Evolutionary conservation across 2,888 invertebrate species (phyloP).

Genomic region (Labia minor): DNA sequence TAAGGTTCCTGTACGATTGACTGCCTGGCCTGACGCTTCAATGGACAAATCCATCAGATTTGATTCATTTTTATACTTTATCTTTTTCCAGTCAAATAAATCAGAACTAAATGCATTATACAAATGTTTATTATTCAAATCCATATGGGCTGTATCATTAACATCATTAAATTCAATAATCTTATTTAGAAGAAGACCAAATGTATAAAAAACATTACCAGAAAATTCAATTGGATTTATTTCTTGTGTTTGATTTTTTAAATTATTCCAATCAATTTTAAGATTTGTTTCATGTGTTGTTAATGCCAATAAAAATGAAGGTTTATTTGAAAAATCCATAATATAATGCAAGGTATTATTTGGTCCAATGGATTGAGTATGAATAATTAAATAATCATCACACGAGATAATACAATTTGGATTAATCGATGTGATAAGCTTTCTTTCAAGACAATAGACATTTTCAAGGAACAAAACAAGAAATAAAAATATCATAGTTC

Average conservation of each 20-base stretch:
- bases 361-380: slow-evolving; percentile 45
- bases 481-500: not conserved
- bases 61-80: slow-evolving; percentile 34
- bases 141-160: slow-evolving; percentile 40
- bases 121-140: slow-evolving; percentile 29
- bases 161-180: slow-evolving; percentile 49
- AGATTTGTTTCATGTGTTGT: slow-evolving; percentile 41
- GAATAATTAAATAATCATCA: slow-evolving; percentile 38
- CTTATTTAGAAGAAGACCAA: slow-evolving; percentile 51
- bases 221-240: slow-evolving; percentile 37
- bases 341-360: slow-evolving; percentile 53
- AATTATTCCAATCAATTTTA: slow-evolving; percentile 41
- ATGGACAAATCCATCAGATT: not conserved
- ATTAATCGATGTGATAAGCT: slow-evolving; percentile 32
- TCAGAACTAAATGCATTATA: slow-evolving; percentile 34
- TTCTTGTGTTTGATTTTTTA: slow-evolving; percentile 28
- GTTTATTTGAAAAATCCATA: slow-evolving; percentile 53
- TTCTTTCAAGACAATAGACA: not conserved
- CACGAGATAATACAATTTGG: slow-evolving; percentile 31
- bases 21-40: slow-evolving; percentile 30
- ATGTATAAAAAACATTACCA: slow-evolving; percentile 43
- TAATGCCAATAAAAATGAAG: slow-evolving; percentile 46
- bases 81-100: slow-evolving; percentile 36
- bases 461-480: not conserved
- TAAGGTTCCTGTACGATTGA: slow-evolving; percentile 30